phyloP scores from a whole-genome alignment of 2,888 invertebrate species.

The Crepidodera aurea region DNA sequence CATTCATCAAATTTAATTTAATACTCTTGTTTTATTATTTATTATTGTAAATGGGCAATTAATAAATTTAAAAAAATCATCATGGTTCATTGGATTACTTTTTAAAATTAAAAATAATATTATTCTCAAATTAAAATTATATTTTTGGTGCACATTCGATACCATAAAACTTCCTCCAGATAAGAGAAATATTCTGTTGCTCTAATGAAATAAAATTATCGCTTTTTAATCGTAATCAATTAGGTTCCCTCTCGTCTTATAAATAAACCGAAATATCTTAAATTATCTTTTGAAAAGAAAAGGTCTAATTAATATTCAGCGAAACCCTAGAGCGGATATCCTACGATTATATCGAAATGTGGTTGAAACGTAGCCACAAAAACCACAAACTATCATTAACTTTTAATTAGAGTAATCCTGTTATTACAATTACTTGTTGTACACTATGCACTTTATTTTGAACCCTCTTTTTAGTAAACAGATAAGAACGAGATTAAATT shows the following conservation, averaged over 20 bases:
- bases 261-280: constrained; percentile 25
- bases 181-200: background rate
- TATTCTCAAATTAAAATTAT: no score
- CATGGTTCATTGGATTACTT: no score
- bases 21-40: no score
- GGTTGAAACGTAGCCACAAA: constrained; percentile 21
- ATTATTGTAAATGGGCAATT: no score
- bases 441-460: background rate
- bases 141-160: no score
- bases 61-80: no score
- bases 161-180: background rate
- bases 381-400: constrained; percentile 31
- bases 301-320: constrained; percentile 25
- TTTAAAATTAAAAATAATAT: no score
- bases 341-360: constrained; percentile 29
- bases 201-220: constrained; percentile 9
- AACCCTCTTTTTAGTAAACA: background rate
- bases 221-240: constrained; percentile 20
- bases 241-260: constrained; percentile 16
- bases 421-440: constrained; percentile 15
- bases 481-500: background rate
- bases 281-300: constrained; percentile 23
- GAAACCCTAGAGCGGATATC: constrained; percentile 31
- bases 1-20: no score
- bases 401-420: constrained; percentile 22